Evolutionary conservation across 2,113 vertebrate species (phyloP).

Genomic region (Protomyctophum bolini): DNA sequence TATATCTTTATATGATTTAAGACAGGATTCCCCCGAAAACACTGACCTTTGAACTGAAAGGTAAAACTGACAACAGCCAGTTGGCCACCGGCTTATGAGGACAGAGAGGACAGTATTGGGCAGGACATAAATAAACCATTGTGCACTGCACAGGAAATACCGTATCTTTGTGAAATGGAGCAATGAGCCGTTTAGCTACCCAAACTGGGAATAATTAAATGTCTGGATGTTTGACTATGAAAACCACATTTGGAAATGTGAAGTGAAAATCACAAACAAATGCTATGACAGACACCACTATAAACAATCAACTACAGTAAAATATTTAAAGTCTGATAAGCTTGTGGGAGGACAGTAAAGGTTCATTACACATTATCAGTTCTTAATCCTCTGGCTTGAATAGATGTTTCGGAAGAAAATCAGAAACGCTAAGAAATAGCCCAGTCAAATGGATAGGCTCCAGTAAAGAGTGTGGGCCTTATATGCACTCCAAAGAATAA

Average conservation of each 20-base stretch:
- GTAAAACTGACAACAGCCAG: slow-evolving; percentile 21
- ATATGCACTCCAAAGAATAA: slow-evolving; percentile 26
- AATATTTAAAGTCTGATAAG: slow-evolving; percentile 5
- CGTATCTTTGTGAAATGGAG: background rate
- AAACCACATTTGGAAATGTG: background rate
- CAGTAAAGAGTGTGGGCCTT: slow-evolving; percentile 17
- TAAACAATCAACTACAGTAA: slow-evolving; percentile 33
- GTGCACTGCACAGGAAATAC: slow-evolving; percentile 3
- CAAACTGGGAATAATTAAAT: background rate
- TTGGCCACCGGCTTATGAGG: slow-evolving; percentile 26
- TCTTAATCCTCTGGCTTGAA: background rate
- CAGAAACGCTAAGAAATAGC: slow-evolving; percentile 5
- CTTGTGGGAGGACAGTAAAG: background rate
- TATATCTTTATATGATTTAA: slow-evolving; percentile 51
- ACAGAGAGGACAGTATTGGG: background rate
- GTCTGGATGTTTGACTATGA: background rate
- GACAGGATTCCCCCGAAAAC: slow-evolving; percentile 20
- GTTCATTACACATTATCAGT: slow-evolving; percentile 28
- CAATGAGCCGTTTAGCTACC: slow-evolving; percentile 4
- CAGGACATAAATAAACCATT: background rate
- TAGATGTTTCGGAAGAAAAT: slow-evolving; percentile 20
- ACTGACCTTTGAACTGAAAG: slow-evolving; percentile 43
- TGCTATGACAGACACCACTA: background rate
- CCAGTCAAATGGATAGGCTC: slow-evolving; percentile 14
- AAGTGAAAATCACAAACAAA: background rate